phyloP scores from a whole-genome alignment of 92 coral and sea anemone species.

The Parazoanthus atlanticus region DNA sequence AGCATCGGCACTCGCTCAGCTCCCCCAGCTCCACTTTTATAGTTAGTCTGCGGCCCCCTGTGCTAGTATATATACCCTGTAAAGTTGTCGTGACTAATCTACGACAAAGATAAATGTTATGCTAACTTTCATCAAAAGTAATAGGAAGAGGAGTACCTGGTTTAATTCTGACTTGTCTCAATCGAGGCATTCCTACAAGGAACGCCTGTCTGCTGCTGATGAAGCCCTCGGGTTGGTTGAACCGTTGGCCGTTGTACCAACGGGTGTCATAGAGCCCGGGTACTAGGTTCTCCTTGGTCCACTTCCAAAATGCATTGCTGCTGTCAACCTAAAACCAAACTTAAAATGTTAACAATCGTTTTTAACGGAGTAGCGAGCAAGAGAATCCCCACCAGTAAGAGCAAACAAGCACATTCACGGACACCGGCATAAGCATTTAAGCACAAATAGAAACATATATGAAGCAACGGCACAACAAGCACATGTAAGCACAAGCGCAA shows the following conservation, averaged over 20 bases:
- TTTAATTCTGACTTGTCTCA: constrained; percentile 82
- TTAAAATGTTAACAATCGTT: background rate
- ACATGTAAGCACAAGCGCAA: background rate
- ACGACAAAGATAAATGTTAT: background rate
- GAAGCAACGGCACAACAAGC: background rate
- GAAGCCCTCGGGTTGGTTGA: constrained; percentile 76
- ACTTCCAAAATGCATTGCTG: constrained; percentile 72
- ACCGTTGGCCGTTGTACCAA: constrained; percentile 75
- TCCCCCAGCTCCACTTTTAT: too few species aligned
- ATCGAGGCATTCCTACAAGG: constrained; percentile 96
- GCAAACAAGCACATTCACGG: too few species aligned
- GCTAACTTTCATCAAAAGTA: background rate
- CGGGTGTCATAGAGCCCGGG: constrained; percentile 82
- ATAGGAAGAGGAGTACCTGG: constrained; percentile 51
- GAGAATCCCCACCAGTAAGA: too few species aligned
- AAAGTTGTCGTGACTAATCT: background rate
- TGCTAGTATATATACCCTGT: too few species aligned
- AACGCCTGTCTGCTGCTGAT: constrained; percentile 76
- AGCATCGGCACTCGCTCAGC: too few species aligned
- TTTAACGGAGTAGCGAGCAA: background rate
- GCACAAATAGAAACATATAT: too few species aligned
- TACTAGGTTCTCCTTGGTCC: constrained; percentile 74
- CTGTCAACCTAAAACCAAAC: constrained; percentile 61
- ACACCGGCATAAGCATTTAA: too few species aligned
- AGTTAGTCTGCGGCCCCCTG: too few species aligned